Percentiles rank a stretch among this genome's conserved stretches.
phyloP scores from a whole-genome alignment of 2,888 invertebrate genomes.

The Ypsolopha scabrella region DNA sequence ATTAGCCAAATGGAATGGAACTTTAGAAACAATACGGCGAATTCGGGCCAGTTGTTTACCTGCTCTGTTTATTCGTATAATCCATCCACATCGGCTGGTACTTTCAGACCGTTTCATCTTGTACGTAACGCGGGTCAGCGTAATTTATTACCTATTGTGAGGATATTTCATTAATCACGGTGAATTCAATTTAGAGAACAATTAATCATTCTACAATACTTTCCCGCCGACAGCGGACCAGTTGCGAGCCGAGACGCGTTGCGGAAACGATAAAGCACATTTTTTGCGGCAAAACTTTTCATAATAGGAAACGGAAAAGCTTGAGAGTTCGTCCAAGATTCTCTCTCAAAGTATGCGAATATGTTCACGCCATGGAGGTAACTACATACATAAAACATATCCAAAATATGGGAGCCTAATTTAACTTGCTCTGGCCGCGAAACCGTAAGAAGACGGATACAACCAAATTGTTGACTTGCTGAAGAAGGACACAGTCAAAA shows the following conservation, averaged over 20 bases:
- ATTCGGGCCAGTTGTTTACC: background rate
- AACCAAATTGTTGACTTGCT: too few relatives aligned
- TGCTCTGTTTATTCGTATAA: background rate
- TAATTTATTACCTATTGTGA: conserved; percentile 70
- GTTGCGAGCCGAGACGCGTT: conserved; percentile 31
- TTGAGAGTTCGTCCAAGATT: too few relatives aligned
- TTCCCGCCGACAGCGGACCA: conserved; percentile 60
- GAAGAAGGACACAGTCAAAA: too few relatives aligned
- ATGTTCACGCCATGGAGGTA: too few relatives aligned
- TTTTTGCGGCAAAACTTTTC: background rate
- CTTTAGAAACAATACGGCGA: background rate
- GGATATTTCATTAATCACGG: conserved; percentile 70
- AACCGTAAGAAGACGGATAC: too few relatives aligned
- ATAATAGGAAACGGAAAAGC: too few relatives aligned
- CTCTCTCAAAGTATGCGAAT: too few relatives aligned
- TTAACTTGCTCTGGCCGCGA: too few relatives aligned
- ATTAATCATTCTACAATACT: conserved; percentile 69
- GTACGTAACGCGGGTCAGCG: conserved; percentile 49
- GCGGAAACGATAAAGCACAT: conserved; percentile 23
- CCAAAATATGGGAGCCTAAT: too few relatives aligned
- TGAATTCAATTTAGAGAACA: conserved; percentile 69
- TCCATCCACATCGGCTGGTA: conserved; percentile 18
- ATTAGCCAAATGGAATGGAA: too few relatives aligned
- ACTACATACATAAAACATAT: too few relatives aligned
- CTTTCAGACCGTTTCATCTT: conserved; percentile 63